Evolutionary conservation across 2,888 invertebrate genomes (phyloP).

Genomic region (Drosophila mimica): DNA sequence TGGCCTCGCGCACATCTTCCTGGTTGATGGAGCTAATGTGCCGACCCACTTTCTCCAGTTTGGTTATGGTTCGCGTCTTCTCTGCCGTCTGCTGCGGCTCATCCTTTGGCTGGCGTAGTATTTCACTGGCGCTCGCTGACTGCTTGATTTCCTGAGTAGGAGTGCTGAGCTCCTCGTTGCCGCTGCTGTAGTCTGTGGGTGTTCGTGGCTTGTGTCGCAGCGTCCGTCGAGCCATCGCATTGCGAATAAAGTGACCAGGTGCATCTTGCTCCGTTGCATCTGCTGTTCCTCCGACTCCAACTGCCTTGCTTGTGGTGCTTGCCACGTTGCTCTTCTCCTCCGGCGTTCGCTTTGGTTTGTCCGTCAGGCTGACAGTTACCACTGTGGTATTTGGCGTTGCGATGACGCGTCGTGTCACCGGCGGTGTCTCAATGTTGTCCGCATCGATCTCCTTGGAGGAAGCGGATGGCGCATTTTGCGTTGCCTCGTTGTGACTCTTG

Average conservation of each 20-base stretch:
- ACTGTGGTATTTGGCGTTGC: constrained; percentile 76
- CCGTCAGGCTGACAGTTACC: constrained; percentile 72
- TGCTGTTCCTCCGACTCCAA: neutral
- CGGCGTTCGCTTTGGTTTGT: constrained; percentile 58
- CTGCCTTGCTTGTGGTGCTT: neutral
- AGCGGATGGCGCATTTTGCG: constrained; percentile 41
- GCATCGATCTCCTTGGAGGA: constrained; percentile 93
- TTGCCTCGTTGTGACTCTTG: constrained; percentile 77
- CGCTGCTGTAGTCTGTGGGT: constrained; percentile 87
- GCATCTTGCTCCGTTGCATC: constrained; percentile 83
- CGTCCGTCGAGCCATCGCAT: constrained; percentile 92
- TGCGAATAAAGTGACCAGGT: constrained; percentile 92
- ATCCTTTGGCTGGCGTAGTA: constrained; percentile 51
- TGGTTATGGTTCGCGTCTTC: constrained; percentile 82
- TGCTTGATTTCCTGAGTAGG: constrained; percentile 78
- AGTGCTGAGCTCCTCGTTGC: constrained; percentile 86
- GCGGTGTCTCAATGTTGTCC: constrained; percentile 96
- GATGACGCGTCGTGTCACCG: constrained; percentile 88
- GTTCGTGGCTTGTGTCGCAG: constrained; percentile 90
- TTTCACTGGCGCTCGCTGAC: constrained; percentile 64
- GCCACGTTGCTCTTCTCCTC: constrained; percentile 31
- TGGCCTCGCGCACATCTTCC: constrained; percentile 89
- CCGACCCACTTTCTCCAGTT: constrained; percentile 86
- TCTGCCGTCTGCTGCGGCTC: constrained; percentile 77
- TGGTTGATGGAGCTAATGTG: constrained; percentile 90